Evolutionary conservation across 2,113 vertebrate species (phyloP), one percentile per base, ranked within the genome.

Genomic region (Scortum barcoo): DNA sequence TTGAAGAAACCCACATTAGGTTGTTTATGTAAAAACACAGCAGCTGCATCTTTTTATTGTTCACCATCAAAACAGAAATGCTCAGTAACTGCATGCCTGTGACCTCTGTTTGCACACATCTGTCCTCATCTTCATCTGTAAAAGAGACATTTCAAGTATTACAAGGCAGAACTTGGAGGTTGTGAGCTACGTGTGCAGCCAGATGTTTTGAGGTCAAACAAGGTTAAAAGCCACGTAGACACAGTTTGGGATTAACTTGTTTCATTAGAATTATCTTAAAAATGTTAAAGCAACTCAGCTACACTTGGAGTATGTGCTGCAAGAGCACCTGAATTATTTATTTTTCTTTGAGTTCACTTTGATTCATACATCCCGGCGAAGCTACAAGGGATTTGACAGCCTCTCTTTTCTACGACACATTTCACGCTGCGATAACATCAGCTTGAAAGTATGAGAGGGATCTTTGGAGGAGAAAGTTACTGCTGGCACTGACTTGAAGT

Each of bases 41-140:
- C 71, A 89, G 72, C 87, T 86, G 73, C 71, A 63, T 51, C 1
- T 50, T 76, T 78, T 81, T 60, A 80, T 62, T 81, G 71, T 70
- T 76, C 53, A 65, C 40, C 67, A 81, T 70, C 30, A 24, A 26
- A 48, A 36, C 71, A 38, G 54, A 75, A 50, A 70, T 73, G 30
- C 44, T 78, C 53, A 58, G 76, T 91, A 73, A 81, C 73, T 74
- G 60, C 56, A 81, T 50, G 74, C 28, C 46, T 56, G 46, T 36
- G 60, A 73, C 19, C 13, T 77, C 50, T 65, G 16, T 67, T 83
- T 50, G 19, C n/a, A 36, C 28, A 72, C 56, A 78, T 33, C 13
- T 63, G 28, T 69, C 76, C 33, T n/a, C 8, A 10, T 71, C 16
- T 46, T 53, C 42, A 40, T 62, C 26, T 69, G 61, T 42, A 65